These are phyloP conservation scores for Eristalis arbustorum DNA, from an alignment of 2,888 invertebrate species.

Conservation along the genomic window DNA sequence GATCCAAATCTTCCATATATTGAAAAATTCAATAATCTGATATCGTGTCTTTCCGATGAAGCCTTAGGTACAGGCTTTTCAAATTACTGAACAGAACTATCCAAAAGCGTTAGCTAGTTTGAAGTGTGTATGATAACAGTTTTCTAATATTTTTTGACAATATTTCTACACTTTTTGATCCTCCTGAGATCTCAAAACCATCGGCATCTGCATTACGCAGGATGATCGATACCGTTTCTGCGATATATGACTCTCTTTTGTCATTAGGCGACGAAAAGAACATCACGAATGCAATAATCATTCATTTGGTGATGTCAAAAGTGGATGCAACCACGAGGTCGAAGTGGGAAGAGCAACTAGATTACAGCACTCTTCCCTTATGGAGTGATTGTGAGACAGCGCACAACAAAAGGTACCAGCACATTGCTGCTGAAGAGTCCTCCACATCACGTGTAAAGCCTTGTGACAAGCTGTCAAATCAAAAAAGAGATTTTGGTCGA, in stretches of 20 bases:
- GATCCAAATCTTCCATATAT: constrained; percentile 37
- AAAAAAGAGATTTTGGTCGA: no score
- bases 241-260: constrained; percentile 35
- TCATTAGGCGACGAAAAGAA: constrained; percentile 54
- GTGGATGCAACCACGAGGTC: constrained; percentile 38
- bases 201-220: constrained; percentile 49
- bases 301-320: constrained; percentile 54
- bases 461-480: no score
- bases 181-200: constrained; percentile 43
- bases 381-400: constrained; percentile 53
- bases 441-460: not conserved
- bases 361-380: constrained; percentile 36
- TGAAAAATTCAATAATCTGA: constrained; percentile 43
- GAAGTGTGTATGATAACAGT: constrained; percentile 54
- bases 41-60: constrained; percentile 63
- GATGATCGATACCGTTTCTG: constrained; percentile 61
- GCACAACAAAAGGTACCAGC: constrained; percentile 1
- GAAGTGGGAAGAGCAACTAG: constrained; percentile 42
- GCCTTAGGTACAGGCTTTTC: constrained; percentile 54
- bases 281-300: constrained; percentile 56
- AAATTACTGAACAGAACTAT: constrained; percentile 56
- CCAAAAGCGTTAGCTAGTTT: constrained; percentile 40
- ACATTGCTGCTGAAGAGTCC: not conserved
- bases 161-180: constrained; percentile 49
- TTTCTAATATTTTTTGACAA: constrained; percentile 62